These are phyloP conservation scores for Coremacera marginata DNA, from an alignment of 2,888 invertebrate species.

Conservation along the genomic window DNA sequence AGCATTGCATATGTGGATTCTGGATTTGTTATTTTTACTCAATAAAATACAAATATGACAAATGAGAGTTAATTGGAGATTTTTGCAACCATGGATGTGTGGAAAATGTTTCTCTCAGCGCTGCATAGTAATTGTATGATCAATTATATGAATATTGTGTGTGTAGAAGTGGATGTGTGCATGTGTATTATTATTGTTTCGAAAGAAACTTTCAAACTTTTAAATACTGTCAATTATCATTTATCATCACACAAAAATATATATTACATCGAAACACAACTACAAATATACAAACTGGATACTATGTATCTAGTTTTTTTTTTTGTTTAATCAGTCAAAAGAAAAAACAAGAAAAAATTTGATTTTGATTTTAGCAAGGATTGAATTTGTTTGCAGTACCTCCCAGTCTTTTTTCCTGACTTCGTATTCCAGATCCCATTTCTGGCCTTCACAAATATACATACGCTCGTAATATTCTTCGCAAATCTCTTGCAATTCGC, in stretches of 20 bases:
- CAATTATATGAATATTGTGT: background rate
- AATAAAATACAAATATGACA: no score
- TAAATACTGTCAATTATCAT: no score
- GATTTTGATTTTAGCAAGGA: constrained; percentile 37
- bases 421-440: constrained; percentile 99
- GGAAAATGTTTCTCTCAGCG: no score
- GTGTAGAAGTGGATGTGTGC: constrained; percentile 15
- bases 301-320: no score
- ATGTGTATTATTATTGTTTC: constrained; percentile 37
- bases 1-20: no score
- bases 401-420: constrained; percentile 99
- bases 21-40: no score
- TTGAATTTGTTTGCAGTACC: constrained; percentile 77
- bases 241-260: no score
- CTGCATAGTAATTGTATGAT: background rate
- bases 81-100: no score
- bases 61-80: no score
- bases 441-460: constrained; percentile 98
- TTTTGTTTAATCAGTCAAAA: no score
- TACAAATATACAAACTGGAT: no score
- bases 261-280: no score
- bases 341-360: constrained; percentile 3
- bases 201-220: constrained; percentile 16
- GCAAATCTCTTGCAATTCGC: constrained; percentile 89
- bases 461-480: constrained; percentile 97